Conservation (phyloP, 2,888 invertebrate species). For the Lymantria monacha region DNA sequence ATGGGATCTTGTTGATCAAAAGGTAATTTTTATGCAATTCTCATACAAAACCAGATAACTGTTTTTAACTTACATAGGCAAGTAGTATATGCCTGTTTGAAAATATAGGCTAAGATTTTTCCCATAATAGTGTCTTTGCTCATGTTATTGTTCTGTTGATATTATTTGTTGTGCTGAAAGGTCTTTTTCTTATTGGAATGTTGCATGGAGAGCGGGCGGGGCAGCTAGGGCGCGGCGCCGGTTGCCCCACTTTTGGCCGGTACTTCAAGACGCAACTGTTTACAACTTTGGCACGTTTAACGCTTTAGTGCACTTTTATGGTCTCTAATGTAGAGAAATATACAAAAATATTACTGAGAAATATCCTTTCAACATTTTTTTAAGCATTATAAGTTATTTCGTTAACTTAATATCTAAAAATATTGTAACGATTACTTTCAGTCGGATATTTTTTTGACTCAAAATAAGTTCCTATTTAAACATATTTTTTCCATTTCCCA, state of each 20-base stretch:
- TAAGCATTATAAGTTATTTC: no score
- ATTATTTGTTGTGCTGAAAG: slow-evolving; percentile 24
- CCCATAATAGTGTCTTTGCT: not conserved
- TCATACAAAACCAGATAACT: slow-evolving; percentile 20
- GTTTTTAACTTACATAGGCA: slow-evolving; percentile 5
- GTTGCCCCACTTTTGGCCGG: slow-evolving; percentile 62
- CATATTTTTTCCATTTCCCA: no score
- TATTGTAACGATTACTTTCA: no score
- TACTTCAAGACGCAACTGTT: slow-evolving; percentile 31
- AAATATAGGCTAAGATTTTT: not conserved
- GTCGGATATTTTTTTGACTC: no score
- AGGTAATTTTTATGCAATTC: slow-evolving; percentile 48
- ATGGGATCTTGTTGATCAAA: slow-evolving; percentile 79
- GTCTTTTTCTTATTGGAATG: slow-evolving; percentile 47
- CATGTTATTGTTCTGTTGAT: slow-evolving; percentile 5
- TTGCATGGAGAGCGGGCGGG: slow-evolving; percentile 41
- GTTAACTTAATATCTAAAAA: no score
- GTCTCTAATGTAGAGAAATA: not conserved
- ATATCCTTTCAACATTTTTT: not conserved
- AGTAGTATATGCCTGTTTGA: not conserved
- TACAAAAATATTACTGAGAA: not conserved
- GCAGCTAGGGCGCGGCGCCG: slow-evolving; percentile 67
- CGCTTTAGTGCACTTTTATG: slow-evolving; percentile 22
- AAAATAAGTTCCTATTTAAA: no score
- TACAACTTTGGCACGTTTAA: slow-evolving; percentile 35